Base-by-base conservation (phyloP, 2,888 invertebrate genomes). In the Drosophila flavopinicola region DNA sequence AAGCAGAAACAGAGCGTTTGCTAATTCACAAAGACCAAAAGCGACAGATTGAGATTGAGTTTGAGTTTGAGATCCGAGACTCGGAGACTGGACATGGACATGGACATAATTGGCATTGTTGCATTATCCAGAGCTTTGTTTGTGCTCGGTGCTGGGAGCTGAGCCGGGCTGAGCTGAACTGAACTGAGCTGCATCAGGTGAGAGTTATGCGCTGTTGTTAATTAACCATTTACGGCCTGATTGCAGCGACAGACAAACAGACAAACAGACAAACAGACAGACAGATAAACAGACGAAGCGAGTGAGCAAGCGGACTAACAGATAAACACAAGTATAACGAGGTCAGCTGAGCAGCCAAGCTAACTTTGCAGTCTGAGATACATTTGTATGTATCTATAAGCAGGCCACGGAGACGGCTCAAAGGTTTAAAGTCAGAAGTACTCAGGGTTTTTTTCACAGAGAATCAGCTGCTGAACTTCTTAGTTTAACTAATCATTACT, bases 191-290 rank as follows among this genome's bases (percentile, higher is more conserved):
- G 67, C 64, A 59, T 63, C 85, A 82, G 80, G 80, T 82, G 80
- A 82, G 80, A 82, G 80, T 82, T 82, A 82, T 86, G 80, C 87
- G 80, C 44, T 79, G 74, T 71, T 80, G 85, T 86, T 86, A 80
- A 80, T 80, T 80, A 80, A 74, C 80, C 80, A 80, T 80, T 80
- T 80, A 86, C 66, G 80, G 80, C 65, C 78, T 77, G 82, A 85
- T 78, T 84, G 84, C 73, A 75, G 58, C 49, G 57, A 37, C 59
- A 42, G 33, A 58, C 39, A 32, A 17, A 45, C 29, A 25, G 45
- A 24, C 23, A 52, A 23, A 64, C 44, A 51, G 25, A 42, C 10
- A 47, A 13, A 11, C 25, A 32, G 17, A 30, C 30, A 27, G 30
- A 15, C n/a, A n/a, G n/a, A n/a, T n/a, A n/a, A 27, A 15, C 7